Conservation (phyloP, 2,888 invertebrate genomes). For the Tethea ocularis region DNA sequence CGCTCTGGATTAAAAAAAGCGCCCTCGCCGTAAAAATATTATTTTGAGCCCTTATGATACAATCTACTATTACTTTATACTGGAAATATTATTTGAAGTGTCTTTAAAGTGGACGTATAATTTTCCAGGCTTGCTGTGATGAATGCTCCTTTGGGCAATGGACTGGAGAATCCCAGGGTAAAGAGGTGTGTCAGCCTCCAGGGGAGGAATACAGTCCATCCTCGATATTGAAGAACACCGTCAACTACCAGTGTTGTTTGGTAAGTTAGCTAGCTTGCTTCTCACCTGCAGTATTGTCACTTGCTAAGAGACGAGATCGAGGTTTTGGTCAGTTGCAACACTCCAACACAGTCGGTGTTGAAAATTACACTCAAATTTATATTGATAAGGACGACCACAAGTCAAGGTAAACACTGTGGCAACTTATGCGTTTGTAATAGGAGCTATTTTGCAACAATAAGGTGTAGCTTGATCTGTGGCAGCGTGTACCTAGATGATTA, state of each 20-base stretch:
- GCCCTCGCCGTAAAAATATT: neutral
- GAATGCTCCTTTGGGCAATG: slow-evolving; percentile 65
- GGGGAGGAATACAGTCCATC: slow-evolving; percentile 42
- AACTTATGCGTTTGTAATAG: too few relatives aligned
- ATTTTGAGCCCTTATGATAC: neutral
- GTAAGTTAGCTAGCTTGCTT: slow-evolving; percentile 41
- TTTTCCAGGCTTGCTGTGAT: slow-evolving; percentile 65
- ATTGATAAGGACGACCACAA: too few relatives aligned
- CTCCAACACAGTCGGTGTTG: too few relatives aligned
- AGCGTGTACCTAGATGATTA: too few relatives aligned
- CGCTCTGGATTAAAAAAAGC: too few relatives aligned
- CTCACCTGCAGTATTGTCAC: neutral
- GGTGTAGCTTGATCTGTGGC: too few relatives aligned
- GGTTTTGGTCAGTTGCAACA: neutral
- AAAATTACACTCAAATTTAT: too few relatives aligned
- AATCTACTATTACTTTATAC: neutral
- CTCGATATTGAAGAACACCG: slow-evolving; percentile 52
- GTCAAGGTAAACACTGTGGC: too few relatives aligned
- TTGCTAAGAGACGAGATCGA: neutral
- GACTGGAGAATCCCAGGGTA: slow-evolving; percentile 58
- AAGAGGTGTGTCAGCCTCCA: slow-evolving; percentile 47
- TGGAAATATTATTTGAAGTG: neutral
- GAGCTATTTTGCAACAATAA: too few relatives aligned
- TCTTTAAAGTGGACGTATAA: neutral
- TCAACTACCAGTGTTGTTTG: slow-evolving; percentile 65